Conservation (phyloP, 2,888 invertebrate species). For the Deilephila porcellus region DNA sequence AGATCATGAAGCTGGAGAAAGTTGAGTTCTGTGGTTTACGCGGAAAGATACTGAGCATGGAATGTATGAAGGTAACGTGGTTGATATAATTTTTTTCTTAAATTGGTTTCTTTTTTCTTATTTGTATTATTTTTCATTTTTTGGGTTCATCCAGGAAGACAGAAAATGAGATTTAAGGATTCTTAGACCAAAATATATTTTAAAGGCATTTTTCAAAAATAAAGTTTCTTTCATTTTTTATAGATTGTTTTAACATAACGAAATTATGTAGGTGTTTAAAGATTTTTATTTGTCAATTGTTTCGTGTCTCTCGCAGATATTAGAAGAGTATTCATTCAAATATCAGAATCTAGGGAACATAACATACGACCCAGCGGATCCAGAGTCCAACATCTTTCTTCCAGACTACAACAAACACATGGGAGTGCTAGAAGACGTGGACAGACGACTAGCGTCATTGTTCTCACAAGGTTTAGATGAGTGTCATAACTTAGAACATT, state of each 20-base stretch:
- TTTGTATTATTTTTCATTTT: too few relatives aligned
- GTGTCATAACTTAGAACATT: slow-evolving; percentile 82
- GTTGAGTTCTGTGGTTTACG: slow-evolving; percentile 90
- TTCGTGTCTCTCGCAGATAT: slow-evolving; percentile 50
- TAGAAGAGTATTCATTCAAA: slow-evolving; percentile 68
- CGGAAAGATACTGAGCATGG: slow-evolving; percentile 85
- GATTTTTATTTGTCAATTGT: neutral
- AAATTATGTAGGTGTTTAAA: neutral
- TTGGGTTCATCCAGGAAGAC: too few relatives aligned
- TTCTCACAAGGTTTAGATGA: slow-evolving; percentile 93
- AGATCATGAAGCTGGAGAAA: slow-evolving; percentile 94
- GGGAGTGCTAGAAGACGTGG: slow-evolving; percentile 87
- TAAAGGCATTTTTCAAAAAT: too few relatives aligned
- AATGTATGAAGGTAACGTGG: slow-evolving; percentile 72
- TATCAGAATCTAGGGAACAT: slow-evolving; percentile 80
- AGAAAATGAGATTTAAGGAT: too few relatives aligned
- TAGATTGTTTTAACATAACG: too few relatives aligned
- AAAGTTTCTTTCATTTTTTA: too few relatives aligned
- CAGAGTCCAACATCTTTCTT: slow-evolving; percentile 87
- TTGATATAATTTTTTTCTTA: neutral
- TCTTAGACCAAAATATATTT: too few relatives aligned
- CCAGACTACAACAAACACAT: slow-evolving; percentile 87
- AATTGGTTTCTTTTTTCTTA: neutral
- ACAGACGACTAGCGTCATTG: slow-evolving; percentile 91
- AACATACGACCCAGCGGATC: slow-evolving; percentile 90